A percentile compares a stretch with the other conserved stretches of the same genome.
These are phyloP conservation scores for Phania funesta DNA, from an alignment of 2,888 invertebrate species.

Conservation along the genomic window DNA sequence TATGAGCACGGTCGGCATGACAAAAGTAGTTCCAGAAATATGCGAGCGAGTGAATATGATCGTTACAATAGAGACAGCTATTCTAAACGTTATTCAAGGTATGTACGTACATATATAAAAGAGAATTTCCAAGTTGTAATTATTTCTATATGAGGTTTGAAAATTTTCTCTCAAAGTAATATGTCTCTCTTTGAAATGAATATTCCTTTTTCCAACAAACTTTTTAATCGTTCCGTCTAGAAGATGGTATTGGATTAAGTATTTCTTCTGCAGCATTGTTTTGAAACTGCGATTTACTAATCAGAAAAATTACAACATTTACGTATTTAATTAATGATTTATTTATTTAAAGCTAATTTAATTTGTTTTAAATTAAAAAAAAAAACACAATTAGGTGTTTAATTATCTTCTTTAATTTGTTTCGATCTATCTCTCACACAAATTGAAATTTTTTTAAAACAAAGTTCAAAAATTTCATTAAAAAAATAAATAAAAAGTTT, in stretches of 20 bases:
- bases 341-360: too few relatives aligned
- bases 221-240: too few relatives aligned
- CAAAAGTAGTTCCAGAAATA: constrained; percentile 67
- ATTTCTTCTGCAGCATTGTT: too few relatives aligned
- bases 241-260: too few relatives aligned
- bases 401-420: too few relatives aligned
- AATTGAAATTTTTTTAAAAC: too few relatives aligned
- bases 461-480: background rate
- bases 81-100: constrained; percentile 76
- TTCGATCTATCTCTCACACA: too few relatives aligned
- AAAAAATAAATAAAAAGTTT: background rate
- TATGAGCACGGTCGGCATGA: constrained; percentile 75
- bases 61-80: constrained; percentile 77
- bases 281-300: too few relatives aligned
- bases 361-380: too few relatives aligned
- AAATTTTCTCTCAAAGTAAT: background rate
- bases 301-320: too few relatives aligned
- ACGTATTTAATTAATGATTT: too few relatives aligned
- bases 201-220: background rate
- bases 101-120: constrained; percentile 10
- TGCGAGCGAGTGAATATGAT: constrained; percentile 73
- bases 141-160: background rate
- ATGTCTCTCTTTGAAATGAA: background rate
- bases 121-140: background rate
- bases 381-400: too few relatives aligned